Base-by-base conservation (phyloP, 2,113 vertebrate species). In the Dasyurus viverrinus region DNA sequence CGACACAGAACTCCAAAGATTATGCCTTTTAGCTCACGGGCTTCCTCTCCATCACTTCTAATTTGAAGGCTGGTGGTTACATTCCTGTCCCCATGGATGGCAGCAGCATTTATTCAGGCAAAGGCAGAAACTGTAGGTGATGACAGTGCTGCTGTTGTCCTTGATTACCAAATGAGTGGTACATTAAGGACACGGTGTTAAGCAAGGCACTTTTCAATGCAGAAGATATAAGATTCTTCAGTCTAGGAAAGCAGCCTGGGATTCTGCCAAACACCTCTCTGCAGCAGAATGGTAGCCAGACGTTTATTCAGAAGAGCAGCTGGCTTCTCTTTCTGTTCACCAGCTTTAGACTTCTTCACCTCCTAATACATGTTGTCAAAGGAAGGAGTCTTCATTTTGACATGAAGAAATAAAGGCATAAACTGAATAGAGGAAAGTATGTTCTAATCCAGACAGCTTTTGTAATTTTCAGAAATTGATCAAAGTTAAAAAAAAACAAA, bases 41-140 rank as follows among this genome's bases (percentile, higher is more conserved):
- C 60, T 91, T 0, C 23, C 26, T 36, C 12, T 0, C 30, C 22
- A 11, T 54, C 47, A 50, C 0, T 0, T 46, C 2, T 14, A 47
- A 93, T 91, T 84, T 7, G n/a, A 60, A 16, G 90, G 27, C 46
- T 60, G 9, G 23, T 0, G 76, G 89, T 9, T 47, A 25, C 42
- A 48, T 14, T 53, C 52, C 47, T n/a, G 93, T 89, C 54, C 52
- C 89, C 10, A 2, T 22, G n/a, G 26, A 46, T 52, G n/a, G 50
- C 42, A 36, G 92, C 89, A 68, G 48, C 76, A 9, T 1, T 52
- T 54, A 22, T 48, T 53, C 50, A 14, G 22, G 54, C 22, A 0
- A 54, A 93, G 53, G 54, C 0, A 25, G n/a, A 60, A n/a, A 52
- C 2, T 22, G 76, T 89, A 54, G 53, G 89, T 0, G 0, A n/a